A percentile compares a stretch with the other conserved stretches of the same genome.
phyloP scores from a whole-genome alignment of 2,888 invertebrate genomes.

The Pedicia rivosa region DNA sequence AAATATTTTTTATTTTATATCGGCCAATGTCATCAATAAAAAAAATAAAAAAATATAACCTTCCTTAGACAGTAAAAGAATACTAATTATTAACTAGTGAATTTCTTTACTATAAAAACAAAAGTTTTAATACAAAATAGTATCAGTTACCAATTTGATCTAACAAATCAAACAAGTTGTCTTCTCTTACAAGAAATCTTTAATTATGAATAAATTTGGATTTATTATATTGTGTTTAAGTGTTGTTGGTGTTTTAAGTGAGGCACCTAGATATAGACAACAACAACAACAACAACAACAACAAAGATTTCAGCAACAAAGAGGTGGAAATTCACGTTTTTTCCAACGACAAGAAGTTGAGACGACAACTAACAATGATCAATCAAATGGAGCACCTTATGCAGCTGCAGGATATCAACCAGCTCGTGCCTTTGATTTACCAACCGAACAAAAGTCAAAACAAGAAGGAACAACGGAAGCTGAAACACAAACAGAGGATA shows the following conservation, averaged over 20 bases:
- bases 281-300: slow-evolving; percentile 20
- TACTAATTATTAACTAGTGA: no score
- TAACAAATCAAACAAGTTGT: slow-evolving; percentile 4
- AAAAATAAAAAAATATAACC: no score
- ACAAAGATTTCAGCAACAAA: slow-evolving; percentile 18
- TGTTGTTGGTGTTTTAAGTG: background rate
- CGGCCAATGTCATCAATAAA: slow-evolving; percentile 6
- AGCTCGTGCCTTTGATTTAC: slow-evolving; percentile 1
- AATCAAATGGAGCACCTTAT: slow-evolving; percentile 16
- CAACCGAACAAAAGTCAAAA: background rate
- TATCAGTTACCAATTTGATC: slow-evolving; percentile 1
- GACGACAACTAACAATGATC: slow-evolving; percentile 11
- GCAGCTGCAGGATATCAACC: slow-evolving; percentile 10
- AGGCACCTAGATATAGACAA: slow-evolving; percentile 18
- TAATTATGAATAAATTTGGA: slow-evolving; percentile 5
- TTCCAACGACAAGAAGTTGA: slow-evolving; percentile 25
- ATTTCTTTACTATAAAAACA: no score
- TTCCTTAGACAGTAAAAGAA: no score
- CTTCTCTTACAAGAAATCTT: background rate
- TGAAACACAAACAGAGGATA: background rate
- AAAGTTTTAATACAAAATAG: background rate
- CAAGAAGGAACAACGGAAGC: background rate
- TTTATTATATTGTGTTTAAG: background rate
- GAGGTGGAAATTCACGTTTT: background rate
- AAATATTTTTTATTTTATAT: no score